Conservation (phyloP, 2,888 invertebrate species). For the Thecocarcelia acutangulata region DNA sequence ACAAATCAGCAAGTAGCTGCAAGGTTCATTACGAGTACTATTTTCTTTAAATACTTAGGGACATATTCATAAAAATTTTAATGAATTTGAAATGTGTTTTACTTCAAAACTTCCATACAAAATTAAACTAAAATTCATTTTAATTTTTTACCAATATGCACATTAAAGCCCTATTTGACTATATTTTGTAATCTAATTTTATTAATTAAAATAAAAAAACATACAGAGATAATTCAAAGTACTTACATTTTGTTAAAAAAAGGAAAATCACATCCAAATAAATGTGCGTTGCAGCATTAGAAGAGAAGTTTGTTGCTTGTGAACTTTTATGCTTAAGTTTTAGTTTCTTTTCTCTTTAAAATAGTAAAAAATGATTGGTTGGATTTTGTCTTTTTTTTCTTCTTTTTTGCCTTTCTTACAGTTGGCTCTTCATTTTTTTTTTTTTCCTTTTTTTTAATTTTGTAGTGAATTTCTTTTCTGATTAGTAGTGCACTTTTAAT, state of each 20-base stretch:
- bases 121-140: no score
- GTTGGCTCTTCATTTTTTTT: not conserved
- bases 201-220: not conserved
- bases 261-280: constrained; percentile 13
- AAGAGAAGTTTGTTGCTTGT: constrained; percentile 3
- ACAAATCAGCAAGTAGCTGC: no score
- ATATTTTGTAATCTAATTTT: not conserved
- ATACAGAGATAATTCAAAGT: not conserved
- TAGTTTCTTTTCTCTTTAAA: not conserved
- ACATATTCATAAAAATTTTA: no score
- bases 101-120: no score
- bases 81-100: no score
- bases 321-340: constrained; percentile 11
- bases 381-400: not conserved
- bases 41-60: no score
- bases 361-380: constrained; percentile 24
- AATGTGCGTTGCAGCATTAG: not conserved
- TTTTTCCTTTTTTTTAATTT: constrained; percentile 29
- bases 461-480: constrained; percentile 18
- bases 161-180: no score
- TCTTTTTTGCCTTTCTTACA: not conserved
- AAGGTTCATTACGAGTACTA: no score
- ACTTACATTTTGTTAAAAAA: constrained; percentile 30
- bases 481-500: constrained; percentile 48
- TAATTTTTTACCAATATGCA: no score